A percentile compares a stretch with the other conserved stretches of the same genome.
These are phyloP conservation scores for Xenopus petersii DNA, from an alignment of 2,797 vertebrate species.

Conservation along the genomic window DNA sequence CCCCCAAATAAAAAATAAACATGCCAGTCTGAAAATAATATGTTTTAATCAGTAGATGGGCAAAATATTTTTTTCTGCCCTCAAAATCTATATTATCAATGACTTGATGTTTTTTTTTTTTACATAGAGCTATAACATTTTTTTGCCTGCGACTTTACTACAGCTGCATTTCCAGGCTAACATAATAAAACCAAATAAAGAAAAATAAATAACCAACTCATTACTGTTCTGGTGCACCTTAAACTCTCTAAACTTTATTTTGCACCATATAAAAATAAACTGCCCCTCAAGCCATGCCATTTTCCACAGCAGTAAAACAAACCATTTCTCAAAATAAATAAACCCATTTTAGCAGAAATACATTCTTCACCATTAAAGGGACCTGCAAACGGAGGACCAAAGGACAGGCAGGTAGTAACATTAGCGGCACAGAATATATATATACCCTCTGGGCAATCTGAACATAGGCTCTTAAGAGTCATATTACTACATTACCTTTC, in stretches of 20 bases:
- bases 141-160: background rate
- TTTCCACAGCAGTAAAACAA: slow-evolving; percentile 39
- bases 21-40: too few relatives aligned
- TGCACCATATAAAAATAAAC: slow-evolving; percentile 41
- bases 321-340: slow-evolving; percentile 37
- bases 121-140: too few relatives aligned
- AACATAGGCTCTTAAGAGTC: slow-evolving; percentile 11
- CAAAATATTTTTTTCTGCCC: too few relatives aligned
- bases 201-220: slow-evolving; percentile 21
- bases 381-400: slow-evolving; percentile 16
- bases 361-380: slow-evolving; percentile 27
- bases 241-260: slow-evolving; percentile 25
- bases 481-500: slow-evolving; percentile 26
- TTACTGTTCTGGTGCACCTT: slow-evolving; percentile 13
- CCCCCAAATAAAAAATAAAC: too few relatives aligned
- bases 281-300: slow-evolving; percentile 27
- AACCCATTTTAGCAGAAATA: slow-evolving; percentile 33
- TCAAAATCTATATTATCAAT: too few relatives aligned
- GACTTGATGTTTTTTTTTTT: too few relatives aligned
- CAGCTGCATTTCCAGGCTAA: slow-evolving; percentile 17
- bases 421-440: slow-evolving; percentile 25
- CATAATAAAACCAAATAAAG: slow-evolving; percentile 25
- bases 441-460: slow-evolving; percentile 29
- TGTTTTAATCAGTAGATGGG: too few relatives aligned
- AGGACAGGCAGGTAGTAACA: slow-evolving; percentile 15